Percentiles rank a stretch among this genome's conserved stretches.
Conservation (phyloP, 2,888 invertebrate genomes). For the Latrodectus hesperus region DNA sequence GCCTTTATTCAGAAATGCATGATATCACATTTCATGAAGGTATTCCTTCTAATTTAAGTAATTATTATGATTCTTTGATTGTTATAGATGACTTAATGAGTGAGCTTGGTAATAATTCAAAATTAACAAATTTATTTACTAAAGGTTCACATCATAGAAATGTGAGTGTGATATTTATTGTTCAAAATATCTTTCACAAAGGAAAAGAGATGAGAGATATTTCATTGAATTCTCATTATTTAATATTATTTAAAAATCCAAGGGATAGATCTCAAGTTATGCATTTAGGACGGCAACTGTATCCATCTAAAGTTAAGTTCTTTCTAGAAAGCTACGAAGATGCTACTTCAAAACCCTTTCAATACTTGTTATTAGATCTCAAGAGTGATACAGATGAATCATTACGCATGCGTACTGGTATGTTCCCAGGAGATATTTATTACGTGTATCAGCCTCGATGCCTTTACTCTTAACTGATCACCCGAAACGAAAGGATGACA, state of each 20-base stretch:
- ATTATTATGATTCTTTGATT: neutral
- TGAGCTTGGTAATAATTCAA: conserved; percentile 19
- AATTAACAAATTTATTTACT: conserved; percentile 38
- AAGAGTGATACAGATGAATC: neutral
- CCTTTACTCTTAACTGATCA: neutral
- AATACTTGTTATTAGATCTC: neutral
- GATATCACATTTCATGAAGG: conserved; percentile 1
- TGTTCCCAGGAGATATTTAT: conserved; percentile 8
- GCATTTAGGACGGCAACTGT: conserved; percentile 29
- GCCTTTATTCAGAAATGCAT: neutral
- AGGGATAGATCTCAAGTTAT: conserved; percentile 33
- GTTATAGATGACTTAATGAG: conserved; percentile 38
- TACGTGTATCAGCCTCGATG: neutral
- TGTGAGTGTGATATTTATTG: conserved; percentile 37
- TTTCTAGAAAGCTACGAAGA: neutral
- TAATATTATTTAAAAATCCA: conserved; percentile 54
- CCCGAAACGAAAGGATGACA: neutral
- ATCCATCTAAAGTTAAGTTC: conserved; percentile 7
- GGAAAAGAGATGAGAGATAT: conserved; percentile 37
- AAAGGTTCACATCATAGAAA: conserved; percentile 42
- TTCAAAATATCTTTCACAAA: conserved; percentile 30
- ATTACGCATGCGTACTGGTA: neutral
- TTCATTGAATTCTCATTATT: conserved; percentile 45
- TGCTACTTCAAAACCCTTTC: conserved; percentile 4
- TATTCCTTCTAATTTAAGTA: conserved; percentile 4